These are phyloP conservation scores for Microcebus lehilahytsara DNA, from an alignment of 2,113 vertebrate species.

Conservation along the genomic window DNA sequence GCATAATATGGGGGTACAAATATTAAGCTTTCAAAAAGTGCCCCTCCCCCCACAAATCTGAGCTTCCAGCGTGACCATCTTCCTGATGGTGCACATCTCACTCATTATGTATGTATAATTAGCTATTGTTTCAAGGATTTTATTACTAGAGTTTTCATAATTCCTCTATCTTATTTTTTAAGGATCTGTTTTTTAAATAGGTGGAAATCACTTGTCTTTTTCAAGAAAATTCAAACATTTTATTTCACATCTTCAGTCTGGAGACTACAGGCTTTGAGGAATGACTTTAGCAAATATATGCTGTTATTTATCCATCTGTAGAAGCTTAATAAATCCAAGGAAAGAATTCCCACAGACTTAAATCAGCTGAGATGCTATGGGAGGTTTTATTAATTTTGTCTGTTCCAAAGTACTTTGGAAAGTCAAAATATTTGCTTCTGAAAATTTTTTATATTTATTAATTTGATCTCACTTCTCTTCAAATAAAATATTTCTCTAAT, in stretches of 20 bases:
- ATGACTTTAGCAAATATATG: slow-evolving; percentile 46
- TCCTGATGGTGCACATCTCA: too few species aligned
- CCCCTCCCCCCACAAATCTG: too few species aligned
- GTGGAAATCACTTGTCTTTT: background rate
- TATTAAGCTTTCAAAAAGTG: too few species aligned
- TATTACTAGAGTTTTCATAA: background rate
- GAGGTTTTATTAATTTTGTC: slow-evolving; percentile 10
- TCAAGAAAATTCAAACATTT: background rate
- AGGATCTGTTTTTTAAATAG: background rate
- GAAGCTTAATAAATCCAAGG: slow-evolving; percentile 20
- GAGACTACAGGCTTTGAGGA: background rate
- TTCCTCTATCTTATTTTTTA: background rate
- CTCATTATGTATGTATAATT: background rate
- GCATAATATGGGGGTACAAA: too few species aligned
- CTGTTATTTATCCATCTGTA: slow-evolving; percentile 59
- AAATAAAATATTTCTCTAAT: background rate
- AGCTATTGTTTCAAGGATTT: background rate
- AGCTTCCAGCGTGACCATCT: too few species aligned
- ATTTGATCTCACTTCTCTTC: background rate
- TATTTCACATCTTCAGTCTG: background rate
- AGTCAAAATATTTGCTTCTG: background rate
- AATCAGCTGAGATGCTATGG: background rate
- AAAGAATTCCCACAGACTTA: background rate
- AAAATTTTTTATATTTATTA: background rate
- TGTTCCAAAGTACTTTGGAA: background rate